Conservation (phyloP, 2,888 invertebrate species). For the Hartigia nigra region DNA sequence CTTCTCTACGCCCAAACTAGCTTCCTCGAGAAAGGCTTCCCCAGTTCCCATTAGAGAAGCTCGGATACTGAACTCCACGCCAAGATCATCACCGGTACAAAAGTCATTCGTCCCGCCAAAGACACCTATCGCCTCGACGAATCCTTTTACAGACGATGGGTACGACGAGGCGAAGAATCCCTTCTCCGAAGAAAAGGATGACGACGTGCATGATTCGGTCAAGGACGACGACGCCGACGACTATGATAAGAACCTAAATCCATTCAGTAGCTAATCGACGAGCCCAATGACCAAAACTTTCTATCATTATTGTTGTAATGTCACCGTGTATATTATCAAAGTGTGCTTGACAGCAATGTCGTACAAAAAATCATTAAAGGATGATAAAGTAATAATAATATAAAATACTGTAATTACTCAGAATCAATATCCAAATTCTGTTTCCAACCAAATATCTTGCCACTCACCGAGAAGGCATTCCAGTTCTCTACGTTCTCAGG, state of each 20-base stretch:
- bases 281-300: background rate
- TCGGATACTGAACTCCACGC: conserved; percentile 51
- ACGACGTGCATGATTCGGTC: conserved; percentile 71
- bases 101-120: conserved; percentile 56
- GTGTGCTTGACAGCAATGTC: background rate
- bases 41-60: conserved; percentile 58
- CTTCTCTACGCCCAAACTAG: conserved; percentile 38
- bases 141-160: conserved; percentile 65
- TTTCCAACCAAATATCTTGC: conserved; percentile 55
- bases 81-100: conserved; percentile 56
- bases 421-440: conserved; percentile 31
- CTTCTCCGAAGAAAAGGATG: conserved; percentile 69
- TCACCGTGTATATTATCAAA: conserved; percentile 6
- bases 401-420: background rate
- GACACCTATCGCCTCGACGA: conserved; percentile 56
- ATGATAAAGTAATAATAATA: conserved; percentile 6
- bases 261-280: conserved; percentile 68
- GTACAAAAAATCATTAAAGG: conserved; percentile 2
- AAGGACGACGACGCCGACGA: conserved; percentile 71
- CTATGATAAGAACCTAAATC: conserved; percentile 82
- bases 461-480: conserved; percentile 52
- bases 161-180: conserved; percentile 77
- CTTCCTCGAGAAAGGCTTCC: conserved; percentile 49
- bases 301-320: background rate
- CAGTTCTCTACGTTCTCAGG: conserved; percentile 44